Percentiles rank a stretch among this genome's conserved stretches.
Evolutionary conservation across 2,888 invertebrate genomes (phyloP).

Genomic region (Drosophila ezoana): DNA sequence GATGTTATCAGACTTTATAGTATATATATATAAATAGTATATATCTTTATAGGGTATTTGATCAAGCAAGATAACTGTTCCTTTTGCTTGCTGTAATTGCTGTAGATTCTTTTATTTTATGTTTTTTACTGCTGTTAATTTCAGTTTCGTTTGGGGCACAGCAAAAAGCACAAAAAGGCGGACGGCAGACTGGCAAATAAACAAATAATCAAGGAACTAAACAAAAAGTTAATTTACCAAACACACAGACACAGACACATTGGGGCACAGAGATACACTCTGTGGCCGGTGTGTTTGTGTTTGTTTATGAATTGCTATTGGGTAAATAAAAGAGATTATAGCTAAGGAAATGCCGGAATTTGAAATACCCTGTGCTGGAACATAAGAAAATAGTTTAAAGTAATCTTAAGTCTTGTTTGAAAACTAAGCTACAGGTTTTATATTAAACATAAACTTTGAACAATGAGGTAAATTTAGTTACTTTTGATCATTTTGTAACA

Average conservation of each 20-base stretch:
- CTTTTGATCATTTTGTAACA: too few relatives aligned
- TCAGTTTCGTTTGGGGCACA: constrained; percentile 59
- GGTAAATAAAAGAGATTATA: constrained; percentile 35
- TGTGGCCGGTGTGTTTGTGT: constrained; percentile 32
- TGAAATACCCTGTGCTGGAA: constrained; percentile 21
- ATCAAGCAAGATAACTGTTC: constrained; percentile 3
- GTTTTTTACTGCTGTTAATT: constrained; percentile 52
- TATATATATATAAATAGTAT: too few relatives aligned
- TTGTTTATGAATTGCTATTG: constrained; percentile 54
- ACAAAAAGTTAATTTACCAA: constrained; percentile 68
- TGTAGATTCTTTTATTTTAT: constrained; percentile 31
- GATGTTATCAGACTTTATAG: too few relatives aligned
- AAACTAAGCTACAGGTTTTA: too few relatives aligned
- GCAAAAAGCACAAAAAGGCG: constrained; percentile 33
- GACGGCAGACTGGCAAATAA: constrained; percentile 65
- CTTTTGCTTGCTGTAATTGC: constrained; percentile 33
- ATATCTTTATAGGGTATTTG: neutral
- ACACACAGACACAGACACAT: constrained; percentile 37
- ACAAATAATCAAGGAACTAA: constrained; percentile 69
- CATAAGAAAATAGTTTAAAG: neutral
- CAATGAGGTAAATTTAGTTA: too few relatives aligned
- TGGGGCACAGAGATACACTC: constrained; percentile 27
- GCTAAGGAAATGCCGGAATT: constrained; percentile 3
- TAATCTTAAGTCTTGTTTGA: too few relatives aligned
- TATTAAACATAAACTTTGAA: too few relatives aligned